phyloP scores from a whole-genome alignment of 2,113 vertebrate genomes.

The Fulica atra region DNA sequence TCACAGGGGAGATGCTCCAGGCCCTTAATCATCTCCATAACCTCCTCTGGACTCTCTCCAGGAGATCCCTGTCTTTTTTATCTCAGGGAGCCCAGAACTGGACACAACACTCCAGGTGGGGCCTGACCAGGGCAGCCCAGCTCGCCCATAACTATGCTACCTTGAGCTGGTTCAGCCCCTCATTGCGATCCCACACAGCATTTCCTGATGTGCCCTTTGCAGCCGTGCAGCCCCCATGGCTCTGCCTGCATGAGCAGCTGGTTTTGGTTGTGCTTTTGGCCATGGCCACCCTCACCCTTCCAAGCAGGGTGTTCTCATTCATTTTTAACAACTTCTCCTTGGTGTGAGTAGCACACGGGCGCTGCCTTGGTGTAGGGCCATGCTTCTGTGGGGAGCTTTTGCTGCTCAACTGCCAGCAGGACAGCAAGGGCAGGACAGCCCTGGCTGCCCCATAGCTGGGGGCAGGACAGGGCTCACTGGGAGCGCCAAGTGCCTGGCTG shows the following conservation, averaged over 20 bases:
- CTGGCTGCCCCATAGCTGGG: background rate
- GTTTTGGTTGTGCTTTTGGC: background rate
- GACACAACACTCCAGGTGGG: too few relatives aligned
- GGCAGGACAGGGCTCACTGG: background rate
- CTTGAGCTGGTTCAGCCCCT: background rate
- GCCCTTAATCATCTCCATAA: too few relatives aligned
- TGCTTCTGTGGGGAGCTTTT: background rate
- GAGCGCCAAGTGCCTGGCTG: background rate
- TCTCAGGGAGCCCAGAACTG: too few relatives aligned
- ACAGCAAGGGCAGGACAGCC: background rate
- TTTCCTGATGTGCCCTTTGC: background rate
- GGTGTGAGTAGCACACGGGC: background rate
- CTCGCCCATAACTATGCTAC: background rate
- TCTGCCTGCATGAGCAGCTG: background rate
- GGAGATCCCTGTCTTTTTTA: too few relatives aligned
- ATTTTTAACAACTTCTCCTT: background rate
- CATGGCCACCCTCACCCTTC: background rate
- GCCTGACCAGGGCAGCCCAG: background rate
- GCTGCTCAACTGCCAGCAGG: background rate
- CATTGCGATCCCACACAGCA: background rate
- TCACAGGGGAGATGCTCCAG: too few relatives aligned
- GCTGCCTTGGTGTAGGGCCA: background rate
- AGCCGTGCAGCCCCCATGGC: background rate
- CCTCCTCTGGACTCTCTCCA: too few relatives aligned
- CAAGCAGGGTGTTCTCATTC: too few relatives aligned